Evolutionary conservation across 2,888 invertebrate species (phyloP).

Genomic region (Drosophila borborema): DNA sequence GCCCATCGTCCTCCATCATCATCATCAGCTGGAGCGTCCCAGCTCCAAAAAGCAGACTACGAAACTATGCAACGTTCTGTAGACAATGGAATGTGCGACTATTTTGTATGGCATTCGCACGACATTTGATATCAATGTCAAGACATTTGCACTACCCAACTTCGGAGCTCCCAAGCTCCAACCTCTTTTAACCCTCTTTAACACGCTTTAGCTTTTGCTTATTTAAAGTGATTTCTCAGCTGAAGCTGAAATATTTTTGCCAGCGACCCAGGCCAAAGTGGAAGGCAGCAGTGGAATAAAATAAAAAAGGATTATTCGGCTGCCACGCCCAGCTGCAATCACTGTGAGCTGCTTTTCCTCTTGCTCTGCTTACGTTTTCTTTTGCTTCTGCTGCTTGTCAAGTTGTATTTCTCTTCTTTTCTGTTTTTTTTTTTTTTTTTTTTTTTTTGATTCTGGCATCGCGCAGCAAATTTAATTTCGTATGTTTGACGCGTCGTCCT

Average conservation of each 20-base stretch:
- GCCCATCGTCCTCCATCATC: constrained; percentile 24
- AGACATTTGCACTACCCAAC: constrained; percentile 57
- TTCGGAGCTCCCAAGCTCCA: neutral
- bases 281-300: constrained; percentile 19
- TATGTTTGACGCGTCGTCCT: constrained; percentile 71
- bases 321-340: constrained; percentile 59
- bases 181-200: neutral
- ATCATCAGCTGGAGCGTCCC: constrained; percentile 15
- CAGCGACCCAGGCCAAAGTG: constrained; percentile 17
- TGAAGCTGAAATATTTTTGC: constrained; percentile 52
- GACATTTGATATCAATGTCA: constrained; percentile 81
- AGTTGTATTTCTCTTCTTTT: constrained; percentile 16
- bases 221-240: constrained; percentile 64
- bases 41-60: constrained; percentile 62
- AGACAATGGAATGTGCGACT: constrained; percentile 60
- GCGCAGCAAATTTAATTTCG: constrained; percentile 72
- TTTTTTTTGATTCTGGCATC: constrained; percentile 37
- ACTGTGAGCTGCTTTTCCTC: constrained; percentile 30
- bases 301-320: constrained; percentile 67
- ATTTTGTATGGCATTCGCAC: constrained; percentile 53
- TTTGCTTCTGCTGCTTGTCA: constrained; percentile 47
- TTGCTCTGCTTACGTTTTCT: constrained; percentile 19
- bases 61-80: constrained; percentile 53
- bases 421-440: constrained; percentile 33
- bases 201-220: constrained; percentile 32